A percentile compares a stretch with the other conserved stretches of the same genome.
These are phyloP conservation scores for Phalloptychus januarius DNA, from an alignment of 2,797 vertebrate species.

Conservation along the genomic window DNA sequence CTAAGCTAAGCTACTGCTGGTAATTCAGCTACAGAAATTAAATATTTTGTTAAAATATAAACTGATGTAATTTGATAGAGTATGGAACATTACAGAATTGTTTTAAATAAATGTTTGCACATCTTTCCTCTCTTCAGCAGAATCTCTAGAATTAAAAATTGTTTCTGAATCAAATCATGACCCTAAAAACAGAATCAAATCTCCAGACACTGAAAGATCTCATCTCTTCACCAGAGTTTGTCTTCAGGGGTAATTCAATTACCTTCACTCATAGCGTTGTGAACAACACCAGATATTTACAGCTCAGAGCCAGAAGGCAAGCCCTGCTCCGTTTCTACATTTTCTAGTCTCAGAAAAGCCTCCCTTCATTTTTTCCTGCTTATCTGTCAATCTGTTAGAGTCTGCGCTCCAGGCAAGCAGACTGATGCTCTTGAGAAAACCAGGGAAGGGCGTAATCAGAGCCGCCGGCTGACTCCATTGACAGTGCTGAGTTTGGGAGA, in stretches of 20 bases:
- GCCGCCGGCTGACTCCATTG: slow-evolving; percentile 42
- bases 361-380: slow-evolving; percentile 17
- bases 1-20: no score
- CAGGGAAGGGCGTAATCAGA: slow-evolving; percentile 69
- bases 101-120: no score
- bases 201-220: slow-evolving; percentile 5
- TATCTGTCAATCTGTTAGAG: slow-evolving; percentile 27
- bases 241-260: slow-evolving; percentile 56
- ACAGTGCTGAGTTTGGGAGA: slow-evolving; percentile 64
- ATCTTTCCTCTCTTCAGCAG: no score
- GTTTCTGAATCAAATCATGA: no score
- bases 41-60: no score
- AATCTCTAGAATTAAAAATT: no score
- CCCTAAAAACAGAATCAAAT: no score
- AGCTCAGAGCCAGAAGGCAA: slow-evolving; percentile 46
- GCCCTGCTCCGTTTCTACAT: slow-evolving; percentile 32
- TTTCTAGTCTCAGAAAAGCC: slow-evolving; percentile 38
- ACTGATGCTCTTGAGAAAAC: slow-evolving; percentile 64
- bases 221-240: slow-evolving; percentile 46
- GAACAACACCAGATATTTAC: slow-evolving; percentile 49
- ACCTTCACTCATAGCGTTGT: slow-evolving; percentile 46
- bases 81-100: no score
- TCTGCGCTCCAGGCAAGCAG: slow-evolving; percentile 15
- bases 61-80: no score
- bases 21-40: no score